These are phyloP conservation scores for Solenopsis fugax DNA, from an alignment of 1,140 invertebrate species.

Conservation along the genomic window DNA sequence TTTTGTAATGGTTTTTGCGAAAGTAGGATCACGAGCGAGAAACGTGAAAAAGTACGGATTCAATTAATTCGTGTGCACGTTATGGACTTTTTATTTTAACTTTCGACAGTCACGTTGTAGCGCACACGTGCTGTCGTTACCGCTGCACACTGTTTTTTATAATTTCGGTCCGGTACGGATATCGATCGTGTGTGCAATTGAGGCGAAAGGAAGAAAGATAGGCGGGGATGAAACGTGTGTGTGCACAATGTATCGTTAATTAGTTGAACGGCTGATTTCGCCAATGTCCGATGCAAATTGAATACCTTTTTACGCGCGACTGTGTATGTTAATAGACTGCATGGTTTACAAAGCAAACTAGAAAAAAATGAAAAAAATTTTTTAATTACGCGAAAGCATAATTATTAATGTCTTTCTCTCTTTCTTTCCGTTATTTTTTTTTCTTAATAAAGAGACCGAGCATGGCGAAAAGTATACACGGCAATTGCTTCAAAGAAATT, in stretches of 20 bases:
- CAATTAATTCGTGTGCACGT: slow-evolving; percentile 37
- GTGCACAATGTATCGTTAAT: slow-evolving; percentile 19
- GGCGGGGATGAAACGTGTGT: slow-evolving; percentile 1
- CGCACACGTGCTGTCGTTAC: slow-evolving; percentile 46
- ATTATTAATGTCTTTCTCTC: not conserved
- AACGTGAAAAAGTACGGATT: slow-evolving; percentile 23
- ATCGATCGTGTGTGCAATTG: slow-evolving; percentile 42
- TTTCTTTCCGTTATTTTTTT: not conserved
- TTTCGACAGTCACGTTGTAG: slow-evolving; percentile 23
- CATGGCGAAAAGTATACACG: not conserved
- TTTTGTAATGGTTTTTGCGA: not conserved
- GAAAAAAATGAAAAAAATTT: not conserved
- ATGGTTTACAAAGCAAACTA: not conserved
- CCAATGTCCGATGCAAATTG: slow-evolving; percentile 26
- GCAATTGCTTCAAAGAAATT: slow-evolving; percentile 1
- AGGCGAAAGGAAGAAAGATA: slow-evolving; percentile 22
- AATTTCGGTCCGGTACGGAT: slow-evolving; percentile 26
- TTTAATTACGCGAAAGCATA: not conserved
- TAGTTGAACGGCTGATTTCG: slow-evolving; percentile 45
- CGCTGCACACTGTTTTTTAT: slow-evolving; percentile 35
- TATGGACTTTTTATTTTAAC: slow-evolving; percentile 41
- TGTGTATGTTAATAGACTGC: slow-evolving; percentile 1
- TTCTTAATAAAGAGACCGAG: not conserved
- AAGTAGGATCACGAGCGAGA: slow-evolving; percentile 20
- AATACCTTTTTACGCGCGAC: slow-evolving; percentile 6